Evolutionary conservation across 92 coral and sea anemone species (phyloP).

Genomic region (Actinernus sp.): DNA sequence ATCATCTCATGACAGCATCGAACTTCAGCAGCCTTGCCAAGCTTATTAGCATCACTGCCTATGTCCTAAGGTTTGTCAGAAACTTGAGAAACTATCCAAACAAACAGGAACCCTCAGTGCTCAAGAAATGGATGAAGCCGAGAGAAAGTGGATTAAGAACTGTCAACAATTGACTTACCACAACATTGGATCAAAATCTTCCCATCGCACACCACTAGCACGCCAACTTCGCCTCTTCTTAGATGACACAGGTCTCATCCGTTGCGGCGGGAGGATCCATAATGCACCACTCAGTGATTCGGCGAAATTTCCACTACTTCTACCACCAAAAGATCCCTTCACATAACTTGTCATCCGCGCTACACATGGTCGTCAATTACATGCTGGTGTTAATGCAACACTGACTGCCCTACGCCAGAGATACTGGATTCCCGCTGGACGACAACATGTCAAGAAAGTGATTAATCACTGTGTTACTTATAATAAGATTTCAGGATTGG

Average conservation of each 20-base stretch:
- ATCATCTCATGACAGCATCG: slow-evolving; percentile 22
- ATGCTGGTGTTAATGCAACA: slow-evolving; percentile 52
- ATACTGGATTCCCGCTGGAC: slow-evolving; percentile 40
- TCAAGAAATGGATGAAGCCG: slow-evolving; percentile 12
- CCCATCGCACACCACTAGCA: slow-evolving; percentile 2
- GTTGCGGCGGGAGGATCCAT: slow-evolving; percentile 66
- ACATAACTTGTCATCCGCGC: slow-evolving; percentile 27
- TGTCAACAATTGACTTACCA: slow-evolving; percentile 16
- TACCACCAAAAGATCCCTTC: slow-evolving; percentile 40
- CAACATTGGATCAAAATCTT: slow-evolving; percentile 1
- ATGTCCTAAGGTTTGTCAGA: slow-evolving; percentile 28
- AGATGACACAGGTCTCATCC: slow-evolving; percentile 25
- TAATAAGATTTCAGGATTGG: slow-evolving; percentile 16
- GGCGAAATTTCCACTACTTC: slow-evolving; percentile 38
- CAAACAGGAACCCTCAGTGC: background rate
- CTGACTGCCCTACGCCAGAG: slow-evolving; percentile 43
- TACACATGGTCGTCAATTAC: slow-evolving; percentile 34
- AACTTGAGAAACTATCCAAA: slow-evolving; percentile 3
- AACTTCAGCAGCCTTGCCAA: slow-evolving; percentile 5
- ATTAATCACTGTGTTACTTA: slow-evolving; percentile 38
- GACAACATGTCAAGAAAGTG: slow-evolving; percentile 14
- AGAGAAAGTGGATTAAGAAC: slow-evolving; percentile 19
- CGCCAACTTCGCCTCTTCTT: slow-evolving; percentile 48
- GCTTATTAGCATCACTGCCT: slow-evolving; percentile 27
- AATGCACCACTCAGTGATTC: slow-evolving; percentile 43